Evolutionary conservation across 2,888 invertebrate genomes (phyloP), one percentile per base, ranked within the genome.

Genomic region (Spodoptera picta): DNA sequence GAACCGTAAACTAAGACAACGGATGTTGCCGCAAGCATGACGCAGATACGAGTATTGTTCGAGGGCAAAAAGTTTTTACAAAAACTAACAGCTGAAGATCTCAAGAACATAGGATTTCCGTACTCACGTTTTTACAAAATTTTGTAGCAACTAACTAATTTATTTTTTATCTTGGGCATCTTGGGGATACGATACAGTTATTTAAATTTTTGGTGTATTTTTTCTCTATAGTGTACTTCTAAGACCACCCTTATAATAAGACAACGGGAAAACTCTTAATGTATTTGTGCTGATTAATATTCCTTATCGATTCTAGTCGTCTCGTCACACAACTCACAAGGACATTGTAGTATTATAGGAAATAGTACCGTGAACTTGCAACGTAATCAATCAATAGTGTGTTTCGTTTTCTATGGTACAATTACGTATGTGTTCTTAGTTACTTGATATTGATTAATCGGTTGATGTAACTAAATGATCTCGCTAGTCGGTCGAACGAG

Each of bases 11-110:
- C 59, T 73, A 69, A 76, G 65, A 69, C 65, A 76, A 78, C 77
- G 77, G 75, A 80, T 77, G 71, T 74, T 70, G 58, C 69, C 69
- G 53, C 54, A 64, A 64, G 49, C 63, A 60, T 72, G 60, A 79
- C 65, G 72, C 63, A 61, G 55, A 47, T 63, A 54, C 61, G 14
- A 68, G 67, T 72, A 73, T 55, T 64, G 65, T 70, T 69, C 65
- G 58, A 43, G 47, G 60, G 61, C 66, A 78, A 77, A 75, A 80
- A 73, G 54, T 48, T 60, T 55, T 50, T 47, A 73, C 61, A 77
- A 74, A 79, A 77, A 79, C 58, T 47, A 70, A 71, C 75, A 77
- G 73, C 73, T 78, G 75, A 67, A 65, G 69, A 76, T 71, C 67
- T 80, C 73, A 72, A 74, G 67, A 73, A 67, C 67, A 59, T 60